Evolutionary conservation across 2,113 vertebrate species (phyloP).

Genomic region (Gobiocypris rarus): DNA sequence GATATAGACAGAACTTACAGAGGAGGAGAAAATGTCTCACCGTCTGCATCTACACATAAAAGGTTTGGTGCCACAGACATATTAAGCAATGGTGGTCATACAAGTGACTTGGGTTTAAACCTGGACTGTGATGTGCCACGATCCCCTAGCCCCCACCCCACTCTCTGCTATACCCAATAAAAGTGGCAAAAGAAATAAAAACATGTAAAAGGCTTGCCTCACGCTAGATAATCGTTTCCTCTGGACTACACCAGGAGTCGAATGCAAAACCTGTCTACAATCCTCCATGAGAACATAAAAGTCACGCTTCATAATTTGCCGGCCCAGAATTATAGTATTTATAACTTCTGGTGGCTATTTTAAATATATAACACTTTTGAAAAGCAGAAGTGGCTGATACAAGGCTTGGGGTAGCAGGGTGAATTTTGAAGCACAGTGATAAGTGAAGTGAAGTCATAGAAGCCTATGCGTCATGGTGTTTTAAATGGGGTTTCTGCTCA

Average conservation of each 20-base stretch:
- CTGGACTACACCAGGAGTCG: background rate
- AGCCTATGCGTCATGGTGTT: background rate
- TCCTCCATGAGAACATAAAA: background rate
- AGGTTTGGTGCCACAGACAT: background rate
- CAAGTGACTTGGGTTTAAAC: background rate
- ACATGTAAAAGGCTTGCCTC: background rate
- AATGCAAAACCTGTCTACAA: background rate
- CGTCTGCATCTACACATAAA: constrained; percentile 30
- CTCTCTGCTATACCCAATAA: background rate
- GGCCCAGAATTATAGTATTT: background rate
- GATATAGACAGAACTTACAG: constrained; percentile 30
- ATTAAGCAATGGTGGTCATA: background rate
- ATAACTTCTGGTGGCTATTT: constrained; percentile 1
- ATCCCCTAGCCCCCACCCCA: background rate
- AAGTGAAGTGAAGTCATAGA: background rate
- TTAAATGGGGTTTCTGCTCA: constrained; percentile 22
- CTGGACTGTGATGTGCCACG: background rate
- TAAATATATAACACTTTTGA: constrained; percentile 24
- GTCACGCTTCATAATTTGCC: background rate
- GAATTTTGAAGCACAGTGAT: background rate
- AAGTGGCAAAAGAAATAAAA: background rate
- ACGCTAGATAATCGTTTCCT: constrained; percentile 22
- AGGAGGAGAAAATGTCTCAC: background rate
- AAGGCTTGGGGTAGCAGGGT: background rate
- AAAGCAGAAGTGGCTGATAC: background rate